Base-by-base conservation (phyloP, 2,888 invertebrate species). In the Muschampia plurimacula region DNA sequence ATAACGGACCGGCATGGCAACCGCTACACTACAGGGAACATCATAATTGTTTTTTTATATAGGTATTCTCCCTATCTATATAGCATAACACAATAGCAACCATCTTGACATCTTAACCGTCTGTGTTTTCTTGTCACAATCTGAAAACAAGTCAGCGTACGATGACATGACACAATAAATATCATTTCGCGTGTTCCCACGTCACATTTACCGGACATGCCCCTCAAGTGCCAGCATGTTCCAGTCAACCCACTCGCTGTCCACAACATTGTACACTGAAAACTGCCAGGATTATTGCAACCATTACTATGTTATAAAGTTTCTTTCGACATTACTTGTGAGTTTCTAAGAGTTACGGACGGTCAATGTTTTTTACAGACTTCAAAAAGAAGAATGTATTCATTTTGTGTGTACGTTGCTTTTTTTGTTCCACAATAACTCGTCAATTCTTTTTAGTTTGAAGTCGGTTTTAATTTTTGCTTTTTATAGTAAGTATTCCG, bases 261-360 rank as follows among this genome's bases (percentile, higher is more conserved):
- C 84, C 83, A 86, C 86, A 83, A 88, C 88, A 86, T 82, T 85
- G 86, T 84, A 83, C 77, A 77, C 81, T 81, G 82, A 84, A 81
- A 83, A 49, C 85, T 86, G 85, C 83, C 84, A 85, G 85, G 85
- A 87, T 85, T 82, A 79, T 83, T 39, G 67, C 60, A 62, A 72
- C 62, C 22, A 72, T 13, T 12, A 13, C 49, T 13, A 49, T 12
- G 10, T 49, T 49, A 13, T 13, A 49, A 13, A 5, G 10, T 12
- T 4, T 49, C 49, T 13, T 49, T 13, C 49, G 10, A 49, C 49
- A 6, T 4, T 55, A 22, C 13, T 12, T 13, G 3, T 46, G 13
- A 46, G 13, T 13, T 46, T 46, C 13, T 46, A 13, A 13, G 46
- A 46, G 46, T 46, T 13, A 46, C 44, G 39, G 7, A 39, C 7